These are phyloP conservation scores for Sebastes alutus DNA, from an alignment of 2,797 vertebrate species.

Conservation along the genomic window DNA sequence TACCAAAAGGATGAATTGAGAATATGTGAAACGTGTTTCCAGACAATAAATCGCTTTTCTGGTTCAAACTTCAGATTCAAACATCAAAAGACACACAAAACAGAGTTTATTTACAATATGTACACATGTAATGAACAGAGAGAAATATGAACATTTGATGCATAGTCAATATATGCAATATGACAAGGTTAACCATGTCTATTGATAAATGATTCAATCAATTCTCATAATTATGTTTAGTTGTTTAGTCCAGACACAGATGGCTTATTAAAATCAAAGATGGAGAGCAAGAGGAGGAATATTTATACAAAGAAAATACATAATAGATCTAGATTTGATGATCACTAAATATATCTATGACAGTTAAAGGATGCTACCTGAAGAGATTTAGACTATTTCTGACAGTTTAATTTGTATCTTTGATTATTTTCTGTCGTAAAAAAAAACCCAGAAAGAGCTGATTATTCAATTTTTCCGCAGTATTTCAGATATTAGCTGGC, in stretches of 20 bases:
- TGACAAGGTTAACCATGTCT: no score
- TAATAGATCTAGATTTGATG: background rate
- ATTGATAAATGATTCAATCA: no score
- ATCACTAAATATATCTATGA: background rate
- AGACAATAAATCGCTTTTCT: background rate
- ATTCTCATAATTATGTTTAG: background rate
- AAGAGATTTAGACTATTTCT: background rate
- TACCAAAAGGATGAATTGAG: rapidly evolving
- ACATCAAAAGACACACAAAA: background rate
- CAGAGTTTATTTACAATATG: background rate
- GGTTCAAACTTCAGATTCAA: background rate
- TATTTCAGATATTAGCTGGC: background rate
- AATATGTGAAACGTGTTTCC: background rate
- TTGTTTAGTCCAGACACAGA: background rate
- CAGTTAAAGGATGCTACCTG: no score
- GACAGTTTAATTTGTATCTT: background rate
- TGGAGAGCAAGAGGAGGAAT: background rate
- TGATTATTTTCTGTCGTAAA: background rate
- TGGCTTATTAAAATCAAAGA: background rate
- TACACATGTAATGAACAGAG: background rate
- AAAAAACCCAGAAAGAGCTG: background rate
- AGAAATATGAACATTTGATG: background rate
- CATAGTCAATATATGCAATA: no score
- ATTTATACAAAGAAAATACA: background rate
- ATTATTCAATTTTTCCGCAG: background rate